Percentiles rank a stretch among this genome's conserved stretches.
Evolutionary conservation across 2,113 vertebrate genomes (phyloP).

Genomic region (Hiodon tergisus): DNA sequence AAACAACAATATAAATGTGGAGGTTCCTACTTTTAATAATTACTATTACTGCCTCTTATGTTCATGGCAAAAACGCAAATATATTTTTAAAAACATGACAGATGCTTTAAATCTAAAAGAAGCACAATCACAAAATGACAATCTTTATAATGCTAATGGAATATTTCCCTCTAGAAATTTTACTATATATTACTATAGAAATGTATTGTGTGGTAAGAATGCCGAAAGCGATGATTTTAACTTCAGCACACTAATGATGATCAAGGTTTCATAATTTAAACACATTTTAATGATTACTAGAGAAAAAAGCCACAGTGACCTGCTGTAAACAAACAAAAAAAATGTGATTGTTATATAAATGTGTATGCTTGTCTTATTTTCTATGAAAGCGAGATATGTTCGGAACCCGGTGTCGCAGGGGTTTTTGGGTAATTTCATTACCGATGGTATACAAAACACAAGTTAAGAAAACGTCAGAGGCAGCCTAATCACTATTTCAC

Average conservation of each 20-base stretch:
- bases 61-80: slow-evolving; percentile 10
- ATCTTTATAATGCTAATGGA: slow-evolving; percentile 19
- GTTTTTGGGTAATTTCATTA: not conserved
- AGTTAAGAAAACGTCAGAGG: too few species aligned
- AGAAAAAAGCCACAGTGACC: not conserved
- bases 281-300: slow-evolving; percentile 20
- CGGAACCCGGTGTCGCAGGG: not conserved
- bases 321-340: slow-evolving; percentile 12
- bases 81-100: not conserved
- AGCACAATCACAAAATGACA: slow-evolving; percentile 21
- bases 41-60: slow-evolving; percentile 17
- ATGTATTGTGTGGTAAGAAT: slow-evolving; percentile 7
- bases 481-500: too few species aligned
- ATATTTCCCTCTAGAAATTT: not conserved
- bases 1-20: not conserved
- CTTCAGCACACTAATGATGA: slow-evolving; percentile 15
- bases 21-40: not conserved
- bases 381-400: not conserved
- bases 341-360: slow-evolving; percentile 12
- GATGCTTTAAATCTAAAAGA: slow-evolving; percentile 20
- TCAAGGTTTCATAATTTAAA: slow-evolving; percentile 11
- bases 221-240: slow-evolving; percentile 5
- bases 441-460: not conserved
- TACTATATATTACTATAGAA: not conserved
- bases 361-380: slow-evolving; percentile 11